Evolutionary conservation across 2,113 vertebrate species (phyloP).

Genomic region (Bubo blakistoni): DNA sequence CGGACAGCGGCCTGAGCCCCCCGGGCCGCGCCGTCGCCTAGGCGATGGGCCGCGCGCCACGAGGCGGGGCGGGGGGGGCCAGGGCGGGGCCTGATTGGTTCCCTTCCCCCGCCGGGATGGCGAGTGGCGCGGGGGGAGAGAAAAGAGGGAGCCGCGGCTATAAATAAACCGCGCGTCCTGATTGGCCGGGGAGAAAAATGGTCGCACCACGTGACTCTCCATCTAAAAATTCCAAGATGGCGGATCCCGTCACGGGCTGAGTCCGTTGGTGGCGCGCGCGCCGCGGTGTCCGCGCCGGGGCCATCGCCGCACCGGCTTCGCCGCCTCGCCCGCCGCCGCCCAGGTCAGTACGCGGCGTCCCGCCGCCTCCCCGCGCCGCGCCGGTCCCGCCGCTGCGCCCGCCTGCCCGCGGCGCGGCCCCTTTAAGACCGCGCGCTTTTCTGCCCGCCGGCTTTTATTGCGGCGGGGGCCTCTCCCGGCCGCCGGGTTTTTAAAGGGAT

Average conservation of each 20-base stretch:
- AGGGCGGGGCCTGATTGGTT: background rate
- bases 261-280: conserved; percentile 38
- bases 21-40: background rate
- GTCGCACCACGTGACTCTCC: conserved; percentile 23
- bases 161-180: conserved; percentile 34
- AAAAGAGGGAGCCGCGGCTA: background rate
- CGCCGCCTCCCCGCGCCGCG: no score
- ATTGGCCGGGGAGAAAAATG: conserved; percentile 36
- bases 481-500: background rate
- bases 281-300: background rate
- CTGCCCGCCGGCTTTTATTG: background rate
- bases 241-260: conserved; percentile 58
- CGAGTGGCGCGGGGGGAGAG: no score
- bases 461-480: background rate
- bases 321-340: background rate
- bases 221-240: conserved; percentile 62
- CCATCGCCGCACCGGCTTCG: background rate
- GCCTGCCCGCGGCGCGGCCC: background rate
- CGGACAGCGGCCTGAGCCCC: background rate
- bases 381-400: background rate
- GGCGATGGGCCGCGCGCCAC: background rate
- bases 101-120: background rate
- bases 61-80: background rate
- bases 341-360: conserved; percentile 1
- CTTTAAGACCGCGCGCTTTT: background rate